Evolutionary conservation across 2,113 vertebrate genomes (phyloP).

Genomic region (Anguilla rostrata): DNA sequence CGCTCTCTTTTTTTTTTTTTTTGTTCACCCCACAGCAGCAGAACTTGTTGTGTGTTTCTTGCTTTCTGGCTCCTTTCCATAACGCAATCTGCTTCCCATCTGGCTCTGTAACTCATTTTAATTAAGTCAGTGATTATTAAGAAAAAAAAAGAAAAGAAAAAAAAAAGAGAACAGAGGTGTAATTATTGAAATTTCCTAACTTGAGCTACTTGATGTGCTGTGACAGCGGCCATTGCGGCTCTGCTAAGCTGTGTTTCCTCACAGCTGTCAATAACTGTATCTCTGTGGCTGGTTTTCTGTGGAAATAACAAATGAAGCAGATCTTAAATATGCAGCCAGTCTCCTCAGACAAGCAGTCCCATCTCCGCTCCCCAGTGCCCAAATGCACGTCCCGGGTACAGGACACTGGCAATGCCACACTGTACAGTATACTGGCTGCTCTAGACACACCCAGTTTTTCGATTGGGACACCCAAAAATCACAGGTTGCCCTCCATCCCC

Average conservation of each 20-base stretch:
- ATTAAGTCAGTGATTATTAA: conserved; percentile 49
- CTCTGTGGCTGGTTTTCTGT: conserved; percentile 4
- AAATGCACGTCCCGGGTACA: conserved; percentile 35
- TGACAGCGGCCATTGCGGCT: conserved; percentile 37
- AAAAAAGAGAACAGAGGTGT: conserved; percentile 33
- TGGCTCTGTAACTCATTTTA: conserved; percentile 51
- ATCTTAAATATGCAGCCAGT: neutral
- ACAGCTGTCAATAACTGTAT: conserved; percentile 38
- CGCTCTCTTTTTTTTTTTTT: conserved; percentile 29
- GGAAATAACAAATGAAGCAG: neutral
- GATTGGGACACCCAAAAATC: too few relatives aligned
- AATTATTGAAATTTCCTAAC: conserved; percentile 34
- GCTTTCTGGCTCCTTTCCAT: conserved; percentile 52
- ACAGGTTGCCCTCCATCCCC: too few relatives aligned
- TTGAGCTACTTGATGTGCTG: conserved; percentile 37
- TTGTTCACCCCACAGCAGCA: conserved; percentile 16
- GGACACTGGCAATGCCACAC: conserved; percentile 36
- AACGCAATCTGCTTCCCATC: conserved; percentile 58
- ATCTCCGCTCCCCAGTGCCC: conserved; percentile 29
- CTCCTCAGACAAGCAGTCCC: conserved; percentile 29
- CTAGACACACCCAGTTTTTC: too few relatives aligned
- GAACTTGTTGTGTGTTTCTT: conserved; percentile 38
- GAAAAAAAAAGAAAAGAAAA: conserved; percentile 29
- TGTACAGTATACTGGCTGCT: too few relatives aligned
- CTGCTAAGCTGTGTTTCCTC: conserved; percentile 34